Conservation (phyloP, 2,888 invertebrate genomes). For the Marasmarcha lunaedactyla region DNA sequence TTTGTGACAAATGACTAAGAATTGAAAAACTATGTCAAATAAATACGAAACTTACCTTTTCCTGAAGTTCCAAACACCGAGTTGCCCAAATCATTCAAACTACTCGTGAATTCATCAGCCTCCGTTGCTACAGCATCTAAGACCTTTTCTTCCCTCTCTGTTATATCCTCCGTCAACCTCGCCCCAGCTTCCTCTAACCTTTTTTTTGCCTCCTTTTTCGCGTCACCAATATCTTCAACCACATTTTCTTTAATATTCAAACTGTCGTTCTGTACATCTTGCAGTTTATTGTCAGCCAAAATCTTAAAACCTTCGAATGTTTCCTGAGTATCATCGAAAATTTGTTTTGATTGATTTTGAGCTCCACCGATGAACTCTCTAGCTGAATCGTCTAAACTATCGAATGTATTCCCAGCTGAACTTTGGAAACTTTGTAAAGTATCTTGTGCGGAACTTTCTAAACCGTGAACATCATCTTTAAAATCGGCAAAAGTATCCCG, state of each 20-base stretch:
- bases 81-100: conserved; percentile 55
- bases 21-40: too few relatives aligned
- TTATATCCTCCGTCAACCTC: conserved; percentile 29
- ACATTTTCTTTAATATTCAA: conserved; percentile 19
- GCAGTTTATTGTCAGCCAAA: conserved; percentile 52
- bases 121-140: conserved; percentile 35
- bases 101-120: conserved; percentile 52
- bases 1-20: too few relatives aligned
- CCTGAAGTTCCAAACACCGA: conserved; percentile 58
- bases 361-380: conserved; percentile 36
- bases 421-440: conserved; percentile 60
- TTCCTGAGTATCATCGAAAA: conserved; percentile 44
- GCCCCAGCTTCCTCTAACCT: conserved; percentile 33
- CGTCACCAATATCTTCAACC: conserved; percentile 31
- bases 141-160: conserved; percentile 27
- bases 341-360: conserved; percentile 34
- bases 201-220: conserved; percentile 34
- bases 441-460: conserved; percentile 53
- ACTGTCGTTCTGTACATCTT: conserved; percentile 41
- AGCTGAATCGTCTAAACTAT: conserved; percentile 55
- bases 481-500: conserved; percentile 54
- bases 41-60: conserved; percentile 37
- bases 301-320: conserved; percentile 59
- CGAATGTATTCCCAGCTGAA: conserved; percentile 60
- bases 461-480: conserved; percentile 46